Evolutionary conservation across 2,888 invertebrate genomes (phyloP).

Genomic region (Serrognathus titanus): DNA sequence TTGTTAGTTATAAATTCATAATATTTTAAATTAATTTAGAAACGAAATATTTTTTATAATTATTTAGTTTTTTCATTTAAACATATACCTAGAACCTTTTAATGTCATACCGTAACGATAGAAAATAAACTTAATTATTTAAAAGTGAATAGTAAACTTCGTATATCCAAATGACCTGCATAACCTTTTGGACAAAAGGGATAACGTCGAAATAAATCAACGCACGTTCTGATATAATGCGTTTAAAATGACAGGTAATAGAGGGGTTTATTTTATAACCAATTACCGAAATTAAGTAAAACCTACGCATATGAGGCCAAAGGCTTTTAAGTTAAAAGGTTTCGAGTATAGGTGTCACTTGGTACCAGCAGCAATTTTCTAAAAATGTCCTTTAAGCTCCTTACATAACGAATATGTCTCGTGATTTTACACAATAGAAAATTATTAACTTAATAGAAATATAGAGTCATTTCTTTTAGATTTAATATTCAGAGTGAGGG

Average conservation of each 20-base stretch:
- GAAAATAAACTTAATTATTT: too few relatives aligned
- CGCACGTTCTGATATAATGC: constrained; percentile 16
- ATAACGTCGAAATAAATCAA: too few relatives aligned
- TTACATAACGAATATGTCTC: constrained; percentile 17
- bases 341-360: constrained; percentile 37
- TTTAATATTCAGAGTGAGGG: too few relatives aligned
- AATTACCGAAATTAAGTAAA: constrained; percentile 37
- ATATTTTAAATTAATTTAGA: too few relatives aligned
- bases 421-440: constrained; percentile 21
- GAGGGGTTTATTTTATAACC: constrained; percentile 23
- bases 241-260: constrained; percentile 21
- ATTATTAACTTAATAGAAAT: constrained; percentile 18
- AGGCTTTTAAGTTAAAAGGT: constrained; percentile 45
- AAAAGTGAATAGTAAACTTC: too few relatives aligned
- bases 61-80: too few relatives aligned
- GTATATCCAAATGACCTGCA: too few relatives aligned
- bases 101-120: too few relatives aligned
- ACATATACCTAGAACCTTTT: too few relatives aligned
- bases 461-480: neutral
- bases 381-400: constrained; percentile 13
- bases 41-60: too few relatives aligned
- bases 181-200: too few relatives aligned
- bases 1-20: too few relatives aligned
- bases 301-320: constrained; percentile 30
- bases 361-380: constrained; percentile 40